phyloP scores from a whole-genome alignment of 2,888 invertebrate genomes.

The Aphodius sticticus region DNA sequence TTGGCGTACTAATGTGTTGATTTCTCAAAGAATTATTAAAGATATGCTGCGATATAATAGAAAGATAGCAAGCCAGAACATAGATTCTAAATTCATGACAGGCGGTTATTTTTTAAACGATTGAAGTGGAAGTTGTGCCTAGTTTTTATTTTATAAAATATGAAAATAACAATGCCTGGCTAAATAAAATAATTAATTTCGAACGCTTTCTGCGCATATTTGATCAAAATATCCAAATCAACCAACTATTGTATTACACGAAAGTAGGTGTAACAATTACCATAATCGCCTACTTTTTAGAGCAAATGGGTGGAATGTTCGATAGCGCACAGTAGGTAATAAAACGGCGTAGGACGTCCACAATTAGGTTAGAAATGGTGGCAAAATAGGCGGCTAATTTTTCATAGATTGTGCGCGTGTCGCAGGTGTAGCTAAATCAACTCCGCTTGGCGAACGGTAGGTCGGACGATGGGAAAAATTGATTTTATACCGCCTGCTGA shows the following conservation, averaged over 20 bases:
- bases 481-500: not conserved
- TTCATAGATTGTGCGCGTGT: not conserved
- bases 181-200: not conserved
- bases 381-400: not conserved
- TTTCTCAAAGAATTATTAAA: too few species aligned
- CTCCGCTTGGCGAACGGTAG: not conserved
- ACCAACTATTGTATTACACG: not conserved
- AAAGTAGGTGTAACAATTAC: not conserved
- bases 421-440: not conserved
- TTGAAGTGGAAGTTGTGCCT: too few species aligned
- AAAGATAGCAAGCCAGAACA: too few species aligned
- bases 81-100: too few species aligned
- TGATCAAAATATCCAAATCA: not conserved
- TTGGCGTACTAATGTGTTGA: too few species aligned
- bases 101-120: too few species aligned
- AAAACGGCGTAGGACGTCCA: not conserved
- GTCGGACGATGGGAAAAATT: not conserved
- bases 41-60: too few species aligned
- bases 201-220: not conserved
- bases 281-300: not conserved
- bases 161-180: not conserved
- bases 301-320: not conserved
- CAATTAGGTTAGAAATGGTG: conserved; percentile 4
- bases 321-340: not conserved
- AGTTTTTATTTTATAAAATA: too few species aligned